Percentiles rank a stretch among this genome's conserved stretches.
phyloP scores from a whole-genome alignment of 2,888 invertebrate species.

The Drosophila subquinaria region DNA sequence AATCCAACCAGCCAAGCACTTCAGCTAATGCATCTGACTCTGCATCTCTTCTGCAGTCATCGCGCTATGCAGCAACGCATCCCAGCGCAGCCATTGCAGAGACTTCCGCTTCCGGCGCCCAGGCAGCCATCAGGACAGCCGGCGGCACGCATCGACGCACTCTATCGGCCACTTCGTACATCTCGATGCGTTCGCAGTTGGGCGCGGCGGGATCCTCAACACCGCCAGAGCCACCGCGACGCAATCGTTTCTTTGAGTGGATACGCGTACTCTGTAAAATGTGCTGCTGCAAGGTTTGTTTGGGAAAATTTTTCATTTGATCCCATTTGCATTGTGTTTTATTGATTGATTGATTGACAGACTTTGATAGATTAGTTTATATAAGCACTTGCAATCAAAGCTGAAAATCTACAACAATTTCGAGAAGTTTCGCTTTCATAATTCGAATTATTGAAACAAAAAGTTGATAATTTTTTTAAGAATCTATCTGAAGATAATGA shows the following conservation, averaged over 20 bases:
- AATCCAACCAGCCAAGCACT: background rate
- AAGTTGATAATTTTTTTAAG: no score
- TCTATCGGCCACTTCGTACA: conserved; percentile 78
- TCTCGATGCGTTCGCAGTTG: conserved; percentile 73
- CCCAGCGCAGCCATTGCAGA: conserved; percentile 70
- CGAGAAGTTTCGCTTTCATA: background rate
- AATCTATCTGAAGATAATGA: no score
- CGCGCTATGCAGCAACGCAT: conserved; percentile 65
- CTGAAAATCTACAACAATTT: background rate
- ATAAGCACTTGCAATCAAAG: background rate
- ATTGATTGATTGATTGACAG: conserved; percentile 20
- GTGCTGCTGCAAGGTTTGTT: conserved; percentile 77
- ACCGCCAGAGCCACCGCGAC: conserved; percentile 72
- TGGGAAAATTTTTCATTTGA: background rate
- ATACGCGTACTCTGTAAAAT: conserved; percentile 62
- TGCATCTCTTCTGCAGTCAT: conserved; percentile 60
- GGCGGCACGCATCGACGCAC: conserved; percentile 70
- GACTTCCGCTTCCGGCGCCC: conserved; percentile 42
- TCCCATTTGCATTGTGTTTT: conserved; percentile 2
- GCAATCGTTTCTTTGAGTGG: conserved; percentile 75
- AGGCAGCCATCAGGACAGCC: conserved; percentile 26
- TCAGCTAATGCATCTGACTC: conserved; percentile 20
- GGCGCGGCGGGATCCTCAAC: conserved; percentile 29
- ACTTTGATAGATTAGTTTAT: background rate
- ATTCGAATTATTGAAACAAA: no score